Evolutionary conservation across 2,113 vertebrate genomes (phyloP).

Genomic region (Phyllostomus hastatus): DNA sequence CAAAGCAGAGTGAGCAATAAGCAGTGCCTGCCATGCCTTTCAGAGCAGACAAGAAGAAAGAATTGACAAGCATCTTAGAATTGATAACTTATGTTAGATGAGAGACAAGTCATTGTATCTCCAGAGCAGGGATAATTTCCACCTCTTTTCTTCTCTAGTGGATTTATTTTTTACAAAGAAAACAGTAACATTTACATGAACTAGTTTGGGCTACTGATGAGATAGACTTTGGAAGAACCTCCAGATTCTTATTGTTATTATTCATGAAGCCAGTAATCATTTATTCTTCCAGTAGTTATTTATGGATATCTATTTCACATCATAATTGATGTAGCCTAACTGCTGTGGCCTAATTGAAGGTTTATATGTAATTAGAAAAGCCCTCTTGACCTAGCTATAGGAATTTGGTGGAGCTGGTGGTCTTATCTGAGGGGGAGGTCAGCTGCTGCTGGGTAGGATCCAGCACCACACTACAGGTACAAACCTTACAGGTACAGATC

Average conservation of each 20-base stretch:
- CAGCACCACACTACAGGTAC: rapidly evolving
- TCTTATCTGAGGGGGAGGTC: not conserved
- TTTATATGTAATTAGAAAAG: not conserved
- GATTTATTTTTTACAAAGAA: not conserved
- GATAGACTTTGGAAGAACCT: not conserved
- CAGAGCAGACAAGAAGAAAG: not conserved
- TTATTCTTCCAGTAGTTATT: not conserved
- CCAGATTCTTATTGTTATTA: not conserved
- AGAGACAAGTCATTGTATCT: not conserved
- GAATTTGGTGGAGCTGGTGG: not conserved
- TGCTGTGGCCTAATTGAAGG: not conserved
- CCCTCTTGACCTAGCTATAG: not conserved
- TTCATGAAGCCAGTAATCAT: not conserved
- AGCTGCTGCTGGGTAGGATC: not conserved
- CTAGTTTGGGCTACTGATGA: not conserved
- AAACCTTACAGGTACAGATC: not conserved
- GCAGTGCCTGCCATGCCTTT: not conserved
- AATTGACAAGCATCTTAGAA: not conserved
- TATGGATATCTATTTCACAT: not conserved
- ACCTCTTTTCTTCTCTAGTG: not conserved
- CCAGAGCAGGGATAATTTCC: not conserved
- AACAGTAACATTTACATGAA: not conserved
- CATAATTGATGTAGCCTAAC: not conserved
- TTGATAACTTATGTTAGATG: not conserved
- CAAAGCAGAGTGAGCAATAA: not conserved